phyloP scores from a whole-genome alignment of 2,888 invertebrate species.

The Ceratothoa steindachneri region DNA sequence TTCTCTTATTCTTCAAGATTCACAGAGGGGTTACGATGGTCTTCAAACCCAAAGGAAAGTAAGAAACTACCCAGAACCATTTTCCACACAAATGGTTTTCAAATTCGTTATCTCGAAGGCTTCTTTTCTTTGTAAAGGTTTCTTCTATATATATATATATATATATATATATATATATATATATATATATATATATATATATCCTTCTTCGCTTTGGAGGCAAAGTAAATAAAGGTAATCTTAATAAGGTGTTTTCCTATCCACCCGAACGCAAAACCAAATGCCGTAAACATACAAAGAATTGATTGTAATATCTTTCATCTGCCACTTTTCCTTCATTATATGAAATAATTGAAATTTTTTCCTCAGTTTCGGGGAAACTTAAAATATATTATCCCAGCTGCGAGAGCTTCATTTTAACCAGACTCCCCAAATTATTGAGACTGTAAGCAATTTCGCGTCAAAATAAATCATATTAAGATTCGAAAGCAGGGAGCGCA shows the following conservation, averaged over 20 bases:
- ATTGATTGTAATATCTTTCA: not conserved
- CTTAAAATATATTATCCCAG: not conserved
- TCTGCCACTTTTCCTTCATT: not conserved
- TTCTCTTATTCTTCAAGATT: no score
- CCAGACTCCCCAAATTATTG: not conserved
- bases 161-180: no score
- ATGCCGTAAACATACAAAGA: not conserved
- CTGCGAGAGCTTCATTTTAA: not conserved
- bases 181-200: no score
- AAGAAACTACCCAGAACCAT: no score
- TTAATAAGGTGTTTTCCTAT: not conserved
- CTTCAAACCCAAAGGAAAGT: no score
- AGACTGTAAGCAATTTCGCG: not conserved
- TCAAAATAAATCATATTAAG: not conserved
- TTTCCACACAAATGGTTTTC: no score
- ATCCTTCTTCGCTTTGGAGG: no score
- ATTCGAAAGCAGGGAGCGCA: not conserved
- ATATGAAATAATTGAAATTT: not conserved
- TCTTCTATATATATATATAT: no score
- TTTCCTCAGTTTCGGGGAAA: not conserved
- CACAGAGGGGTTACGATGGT: no score
- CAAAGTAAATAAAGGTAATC: no score
- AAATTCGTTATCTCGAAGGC: no score
- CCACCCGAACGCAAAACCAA: not conserved
- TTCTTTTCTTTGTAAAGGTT: no score